Base-by-base conservation (phyloP, 92 coral and sea anemone genomes). In the Virgularia gustaviana region DNA sequence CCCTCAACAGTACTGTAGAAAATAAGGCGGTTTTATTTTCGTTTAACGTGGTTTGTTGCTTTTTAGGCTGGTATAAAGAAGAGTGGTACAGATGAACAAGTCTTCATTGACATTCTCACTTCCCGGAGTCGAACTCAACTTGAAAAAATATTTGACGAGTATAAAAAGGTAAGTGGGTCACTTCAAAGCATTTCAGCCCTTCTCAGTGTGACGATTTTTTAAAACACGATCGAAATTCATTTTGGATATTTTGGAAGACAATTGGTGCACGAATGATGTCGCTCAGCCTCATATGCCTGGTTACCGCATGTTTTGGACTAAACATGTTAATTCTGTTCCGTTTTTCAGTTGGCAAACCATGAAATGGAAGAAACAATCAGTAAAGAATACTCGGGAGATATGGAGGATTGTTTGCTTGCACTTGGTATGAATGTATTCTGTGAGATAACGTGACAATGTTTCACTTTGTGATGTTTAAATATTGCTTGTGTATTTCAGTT, bases 281-380 rank as follows among this genome's bases (percentile, higher is more conserved):
- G 22, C 53, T 45, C 53, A 20, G 4, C 22, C 2, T 27, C 25
- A 7, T n/a, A 4, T 16, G 22, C 57, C 28, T 51, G 57, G 28
- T 51, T 32, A 0, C 4, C 55, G 20, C 16, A 47, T 47, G 16
- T 2, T 16, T 47, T n/a, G n/a, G n/a, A n/a, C 22, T 47, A 4
- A 19, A 47, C 4, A 15, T 45, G 53, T 45, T 15, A 15, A 15
- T 45, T 15, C 20, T 3, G 22, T 9, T 2, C 11, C 27, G 22
- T 51, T 1, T 55, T 4, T 55, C 3, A 55, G 62, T 16, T 42
- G 2, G 30, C 72, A 20, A 65, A 65, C 55, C 72, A 65, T 41
- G 72, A 65, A 42, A 65, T 65, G 5, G 72, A 65, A 37, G 54
- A 65, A 20, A 41, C 72, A 4, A 65, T 65, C 22, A 65, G 44